These are phyloP conservation scores for Danio albolineatus DNA, from an alignment of 2,797 vertebrate genomes.

Conservation along the genomic window DNA sequence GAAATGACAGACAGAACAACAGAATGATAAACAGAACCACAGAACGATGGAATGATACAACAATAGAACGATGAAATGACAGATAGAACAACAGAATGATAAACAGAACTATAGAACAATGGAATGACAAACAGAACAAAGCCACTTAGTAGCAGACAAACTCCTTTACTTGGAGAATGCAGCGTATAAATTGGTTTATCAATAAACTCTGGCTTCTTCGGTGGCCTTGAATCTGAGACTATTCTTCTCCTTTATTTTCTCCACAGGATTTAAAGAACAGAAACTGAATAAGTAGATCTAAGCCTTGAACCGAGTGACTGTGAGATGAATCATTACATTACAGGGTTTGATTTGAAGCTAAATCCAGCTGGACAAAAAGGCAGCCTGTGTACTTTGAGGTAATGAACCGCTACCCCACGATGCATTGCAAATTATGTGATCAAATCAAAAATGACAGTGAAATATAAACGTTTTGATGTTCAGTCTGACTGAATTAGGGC, in stretches of 20 bases:
- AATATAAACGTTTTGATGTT: background rate
- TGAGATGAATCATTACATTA: slow-evolving; percentile 2
- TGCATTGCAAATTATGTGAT: background rate
- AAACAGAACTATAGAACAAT: no score
- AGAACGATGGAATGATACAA: no score
- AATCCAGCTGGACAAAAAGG: background rate
- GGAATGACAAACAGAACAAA: no score
- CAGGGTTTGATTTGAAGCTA: slow-evolving; percentile 1
- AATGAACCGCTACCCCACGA: background rate
- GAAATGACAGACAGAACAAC: no score
- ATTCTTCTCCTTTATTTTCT: background rate
- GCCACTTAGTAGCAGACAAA: background rate
- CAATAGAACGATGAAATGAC: no score
- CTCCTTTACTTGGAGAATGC: background rate
- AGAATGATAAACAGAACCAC: no score
- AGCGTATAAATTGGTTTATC: slow-evolving; percentile 16
- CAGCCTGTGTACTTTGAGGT: background rate
- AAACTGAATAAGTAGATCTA: slow-evolving; percentile 7
- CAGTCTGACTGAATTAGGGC: no score
- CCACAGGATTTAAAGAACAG: background rate
- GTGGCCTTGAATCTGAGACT: background rate
- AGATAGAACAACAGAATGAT: no score
- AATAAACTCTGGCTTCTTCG: background rate
- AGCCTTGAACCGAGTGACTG: background rate
- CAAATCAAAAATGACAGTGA: background rate